Conservation (phyloP, 2,113 vertebrate genomes). For the Prunella fulvescens region DNA sequence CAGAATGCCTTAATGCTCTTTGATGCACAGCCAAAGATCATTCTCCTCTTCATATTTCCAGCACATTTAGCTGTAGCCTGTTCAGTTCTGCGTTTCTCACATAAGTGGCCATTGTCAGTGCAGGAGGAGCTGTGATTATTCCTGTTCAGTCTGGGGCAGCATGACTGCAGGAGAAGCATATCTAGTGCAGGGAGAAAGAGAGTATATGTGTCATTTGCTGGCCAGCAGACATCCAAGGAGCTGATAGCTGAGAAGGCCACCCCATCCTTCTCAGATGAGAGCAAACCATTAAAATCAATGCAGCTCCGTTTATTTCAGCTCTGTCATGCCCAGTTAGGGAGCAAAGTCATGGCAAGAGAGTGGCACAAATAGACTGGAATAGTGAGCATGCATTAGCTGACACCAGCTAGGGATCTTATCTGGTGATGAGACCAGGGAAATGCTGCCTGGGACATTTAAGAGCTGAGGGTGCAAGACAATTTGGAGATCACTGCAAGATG, state of each 20-base stretch:
- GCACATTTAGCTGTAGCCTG: conserved; percentile 14
- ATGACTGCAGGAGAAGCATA: background rate
- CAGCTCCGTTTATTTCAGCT: background rate
- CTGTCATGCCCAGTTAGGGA: background rate
- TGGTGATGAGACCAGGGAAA: background rate
- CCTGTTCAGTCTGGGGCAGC: background rate
- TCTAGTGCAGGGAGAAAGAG: background rate
- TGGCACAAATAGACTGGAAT: background rate
- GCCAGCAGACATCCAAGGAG: background rate
- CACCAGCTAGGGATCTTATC: background rate
- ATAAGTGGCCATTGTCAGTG: background rate
- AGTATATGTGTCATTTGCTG: background rate
- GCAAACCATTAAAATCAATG: background rate
- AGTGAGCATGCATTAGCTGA: background rate
- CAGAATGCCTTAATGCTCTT: conserved; percentile 27
- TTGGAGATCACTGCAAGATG: background rate
- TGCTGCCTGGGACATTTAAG: background rate
- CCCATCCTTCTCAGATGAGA: background rate
- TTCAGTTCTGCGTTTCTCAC: conserved; percentile 34
- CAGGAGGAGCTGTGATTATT: background rate
- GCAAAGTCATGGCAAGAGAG: background rate
- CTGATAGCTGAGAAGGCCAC: background rate
- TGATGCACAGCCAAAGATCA: conserved; percentile 41
- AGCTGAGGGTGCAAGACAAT: background rate
- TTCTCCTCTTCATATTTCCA: conserved; percentile 26